These are phyloP conservation scores for Sinhomidia bicolor DNA, from an alignment of 2,888 invertebrate genomes.

Conservation along the genomic window DNA sequence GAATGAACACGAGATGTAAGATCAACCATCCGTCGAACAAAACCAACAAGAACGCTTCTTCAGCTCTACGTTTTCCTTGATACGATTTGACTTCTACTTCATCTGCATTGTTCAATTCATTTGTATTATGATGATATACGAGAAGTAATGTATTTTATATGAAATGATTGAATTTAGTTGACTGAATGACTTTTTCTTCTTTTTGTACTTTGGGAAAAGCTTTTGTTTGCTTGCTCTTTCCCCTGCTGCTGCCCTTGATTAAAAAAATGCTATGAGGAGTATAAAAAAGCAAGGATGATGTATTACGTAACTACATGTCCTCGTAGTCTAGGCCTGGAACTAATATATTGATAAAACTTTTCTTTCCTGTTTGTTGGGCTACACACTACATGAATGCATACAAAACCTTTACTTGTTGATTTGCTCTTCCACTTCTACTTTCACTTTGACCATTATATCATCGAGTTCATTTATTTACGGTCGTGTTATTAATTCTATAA, in stretches of 20 bases:
- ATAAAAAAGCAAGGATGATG: not conserved
- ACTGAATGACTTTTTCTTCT: constrained; percentile 6
- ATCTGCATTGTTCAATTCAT: not conserved
- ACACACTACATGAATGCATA: too few relatives aligned
- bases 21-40: constrained; percentile 15
- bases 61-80: not conserved
- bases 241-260: constrained; percentile 23
- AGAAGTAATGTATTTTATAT: not conserved
- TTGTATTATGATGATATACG: not conserved
- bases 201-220: not conserved
- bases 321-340: too few relatives aligned
- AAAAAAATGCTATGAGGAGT: not conserved
- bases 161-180: constrained; percentile 14
- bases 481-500: too few relatives aligned
- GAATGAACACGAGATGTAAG: constrained; percentile 9
- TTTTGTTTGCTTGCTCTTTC: constrained; percentile 26
- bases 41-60: not conserved
- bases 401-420: too few relatives aligned
- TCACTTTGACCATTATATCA: too few relatives aligned
- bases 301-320: not conserved
- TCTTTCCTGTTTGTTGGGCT: not conserved
- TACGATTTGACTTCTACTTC: not conserved
- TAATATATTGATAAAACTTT: constrained; percentile 35
- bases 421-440: not conserved
- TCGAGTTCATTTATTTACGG: too few relatives aligned